Base-by-base conservation (phyloP, 2,888 invertebrate genomes). In the Yponomeuta malinellus region DNA sequence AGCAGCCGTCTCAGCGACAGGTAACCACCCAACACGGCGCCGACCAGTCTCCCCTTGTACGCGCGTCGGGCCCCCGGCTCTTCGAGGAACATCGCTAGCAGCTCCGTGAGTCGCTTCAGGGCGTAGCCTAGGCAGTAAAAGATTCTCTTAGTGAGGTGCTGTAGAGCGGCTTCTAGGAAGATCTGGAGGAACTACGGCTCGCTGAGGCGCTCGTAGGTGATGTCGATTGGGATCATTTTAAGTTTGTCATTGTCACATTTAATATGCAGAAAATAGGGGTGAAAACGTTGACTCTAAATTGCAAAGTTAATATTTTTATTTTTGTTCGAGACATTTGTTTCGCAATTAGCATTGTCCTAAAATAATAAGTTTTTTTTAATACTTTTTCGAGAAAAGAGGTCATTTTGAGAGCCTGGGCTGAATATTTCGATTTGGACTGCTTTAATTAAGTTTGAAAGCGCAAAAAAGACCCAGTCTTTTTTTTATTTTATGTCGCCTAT, bases 11-110 rank as follows among this genome's bases (percentile, higher is more conserved):
- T 93, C 77, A 99, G 91, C 0, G 98, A 97, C 73, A 99, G 93
- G 88, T 99, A 99, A 0, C 99, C 98, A 83, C 98, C 98, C 2
- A 99, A 93, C 68, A 98, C 97, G 70, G 97, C 96, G 52, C 96
- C 98, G 10, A 99, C 96, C 73, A 98, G 91, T 66, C 96, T 94
- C 0, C 96, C 95, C 88, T 99, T 99, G 90, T 97, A 98, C 70
- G 97, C 96, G 77, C 97, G 96, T 67, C 98, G 95, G 63, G 99
- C 97, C 66, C 95, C 95, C 3, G 95, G 94, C 78, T 97, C 97
- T 75, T 98, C 98, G 69, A 98, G 91, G 92, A 99, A 97, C 79
- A 96, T 95, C 9, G 97, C 95, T 77, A 98, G 88, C 31, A 98
- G 88, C 84, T 98, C 98, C 65, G 98, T 98, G 67, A 97, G 93